Base-by-base conservation (phyloP, 2,888 invertebrate species). In the Latrodectus elegans region DNA sequence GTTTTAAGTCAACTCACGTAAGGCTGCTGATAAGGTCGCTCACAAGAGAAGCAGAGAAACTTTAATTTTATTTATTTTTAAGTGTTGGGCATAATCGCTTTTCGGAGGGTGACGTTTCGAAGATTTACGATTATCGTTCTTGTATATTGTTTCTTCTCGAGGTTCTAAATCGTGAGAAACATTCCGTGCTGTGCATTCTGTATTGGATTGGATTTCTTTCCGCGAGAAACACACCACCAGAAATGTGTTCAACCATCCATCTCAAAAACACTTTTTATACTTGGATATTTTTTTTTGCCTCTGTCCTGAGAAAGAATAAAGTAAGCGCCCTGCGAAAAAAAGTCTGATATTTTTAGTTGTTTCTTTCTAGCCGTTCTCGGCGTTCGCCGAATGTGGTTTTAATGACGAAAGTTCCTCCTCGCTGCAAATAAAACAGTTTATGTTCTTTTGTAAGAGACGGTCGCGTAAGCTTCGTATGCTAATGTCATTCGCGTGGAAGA, bases 21-120 rank as follows among this genome's bases (percentile, higher is more conserved):
- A 15, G 2, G 55, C 64, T 72, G 64, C 78, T 71, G 79, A 79
- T 79, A 81, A 78, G 78, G 55, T 55, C 60, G 4, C 55, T 55
- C 55, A 55, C 55, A 15, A 60, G n/a, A 60, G n/a, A 77, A 55
- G 22, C 60, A 38, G 64, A 38, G 38, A 75, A 71, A 67, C 65
- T 65, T 73, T 81, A 73, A 81, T 73, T 81, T 81, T 80, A 71
- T 51, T 81, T 81, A 67, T 81, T 72, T 73, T 80, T 72, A 73
- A 81, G 81, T 81, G 81, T 81, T 81, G 81, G 60, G 81, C 81
- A 74, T 67, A 81, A 81, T 65, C 74, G 81, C 53, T 81, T 74
- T 64, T 53, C 52, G 53, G 67, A 53, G 81, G 53, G 52, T 52
- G 81, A 74, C 67, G 67, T 53, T 81, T 64, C 12, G 73, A 53